Evolutionary conservation across 2,113 vertebrate species (phyloP).

Genomic region (Plecturocebus donacophilus): DNA sequence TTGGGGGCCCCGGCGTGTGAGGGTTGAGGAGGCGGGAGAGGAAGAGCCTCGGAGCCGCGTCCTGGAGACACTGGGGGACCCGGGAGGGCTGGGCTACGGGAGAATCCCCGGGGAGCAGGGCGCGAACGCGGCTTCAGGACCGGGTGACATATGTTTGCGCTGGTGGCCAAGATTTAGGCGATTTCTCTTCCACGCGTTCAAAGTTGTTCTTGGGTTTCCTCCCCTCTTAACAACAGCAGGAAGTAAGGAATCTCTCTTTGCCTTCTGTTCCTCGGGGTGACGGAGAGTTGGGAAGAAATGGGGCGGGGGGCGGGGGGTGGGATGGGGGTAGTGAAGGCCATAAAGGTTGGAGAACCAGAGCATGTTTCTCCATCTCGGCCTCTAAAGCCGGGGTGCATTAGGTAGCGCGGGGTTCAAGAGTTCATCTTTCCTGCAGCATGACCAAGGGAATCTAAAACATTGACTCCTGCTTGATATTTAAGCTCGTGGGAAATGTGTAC

Average conservation of each 20-base stretch:
- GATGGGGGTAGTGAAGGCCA: not conserved
- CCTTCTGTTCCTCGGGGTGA: constrained; percentile 38
- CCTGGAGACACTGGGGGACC: not conserved
- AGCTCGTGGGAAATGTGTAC: constrained; percentile 27
- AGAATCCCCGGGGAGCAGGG: not conserved
- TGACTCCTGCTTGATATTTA: constrained; percentile 13
- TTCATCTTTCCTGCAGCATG: constrained; percentile 75
- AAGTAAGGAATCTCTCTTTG: constrained; percentile 58
- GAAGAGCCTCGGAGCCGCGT: not conserved
- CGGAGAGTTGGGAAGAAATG: constrained; percentile 11
- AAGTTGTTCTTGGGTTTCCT: constrained; percentile 64
- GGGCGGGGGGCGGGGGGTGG: not conserved
- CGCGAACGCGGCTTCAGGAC: not conserved
- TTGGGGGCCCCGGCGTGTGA: not conserved
- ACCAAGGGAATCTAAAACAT: constrained; percentile 41
- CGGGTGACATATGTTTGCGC: constrained; percentile 77
- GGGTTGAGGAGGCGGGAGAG: not conserved
- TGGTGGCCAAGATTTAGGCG: constrained; percentile 18
- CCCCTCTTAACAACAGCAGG: constrained; percentile 53
- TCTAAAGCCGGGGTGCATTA: constrained; percentile 18
- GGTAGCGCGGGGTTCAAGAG: constrained; percentile 80
- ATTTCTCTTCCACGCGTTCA: constrained; percentile 52
- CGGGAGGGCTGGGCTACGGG: not conserved
- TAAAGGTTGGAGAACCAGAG: constrained; percentile 40
- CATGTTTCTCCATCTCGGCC: constrained; percentile 38